These are phyloP conservation scores for Megaleporinus macrocephalus DNA, from an alignment of 2,113 vertebrate genomes.

Conservation along the genomic window DNA sequence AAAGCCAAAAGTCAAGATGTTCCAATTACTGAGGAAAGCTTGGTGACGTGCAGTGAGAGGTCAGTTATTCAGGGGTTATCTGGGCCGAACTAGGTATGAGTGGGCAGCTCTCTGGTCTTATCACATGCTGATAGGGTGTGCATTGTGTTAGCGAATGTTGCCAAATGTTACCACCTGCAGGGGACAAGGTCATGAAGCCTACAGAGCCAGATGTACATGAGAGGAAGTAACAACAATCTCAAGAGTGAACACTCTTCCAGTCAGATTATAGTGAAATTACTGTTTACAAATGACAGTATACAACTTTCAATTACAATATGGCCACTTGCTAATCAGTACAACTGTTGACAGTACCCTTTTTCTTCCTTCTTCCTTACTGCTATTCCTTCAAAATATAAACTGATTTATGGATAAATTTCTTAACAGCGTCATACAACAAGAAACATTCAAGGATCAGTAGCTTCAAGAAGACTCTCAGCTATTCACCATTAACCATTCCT, in stretches of 20 bases:
- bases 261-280: background rate
- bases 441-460: no score
- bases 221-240: conserved; percentile 2
- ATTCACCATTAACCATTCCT: no score
- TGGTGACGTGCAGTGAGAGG: conserved; percentile 10
- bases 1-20: conserved; percentile 32
- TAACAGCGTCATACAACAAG: no score
- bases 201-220: background rate
- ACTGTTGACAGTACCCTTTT: no score
- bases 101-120: conserved; percentile 31
- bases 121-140: conserved; percentile 35
- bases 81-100: conserved; percentile 3
- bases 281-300: no score
- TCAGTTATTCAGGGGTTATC: conserved; percentile 36
- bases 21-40: conserved; percentile 6
- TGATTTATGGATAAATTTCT: no score
- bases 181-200: conserved; percentile 38
- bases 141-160: conserved; percentile 40
- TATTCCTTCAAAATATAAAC: no score
- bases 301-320: no score
- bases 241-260: background rate
- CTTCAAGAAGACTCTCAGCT: no score
- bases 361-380: no score
- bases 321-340: no score
- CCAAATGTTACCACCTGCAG: conserved; percentile 30